These are phyloP conservation scores for Cathartes aura DNA, from an alignment of 2,113 vertebrate genomes.

Conservation along the genomic window DNA sequence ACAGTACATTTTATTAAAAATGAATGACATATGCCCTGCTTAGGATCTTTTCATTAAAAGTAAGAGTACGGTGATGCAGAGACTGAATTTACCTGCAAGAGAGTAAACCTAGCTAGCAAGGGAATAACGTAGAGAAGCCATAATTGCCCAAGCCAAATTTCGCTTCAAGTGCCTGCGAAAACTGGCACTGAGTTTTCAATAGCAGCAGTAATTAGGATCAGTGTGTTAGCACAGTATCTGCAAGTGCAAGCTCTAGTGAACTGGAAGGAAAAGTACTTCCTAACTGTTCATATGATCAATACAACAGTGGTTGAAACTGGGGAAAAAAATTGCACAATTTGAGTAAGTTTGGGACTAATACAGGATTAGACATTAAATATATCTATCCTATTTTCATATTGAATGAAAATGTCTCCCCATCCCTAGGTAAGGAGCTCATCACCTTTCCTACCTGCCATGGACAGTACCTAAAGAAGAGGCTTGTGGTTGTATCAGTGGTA, in stretches of 20 bases:
- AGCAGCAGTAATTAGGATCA: neutral
- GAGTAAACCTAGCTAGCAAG: neutral
- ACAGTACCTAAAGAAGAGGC: neutral
- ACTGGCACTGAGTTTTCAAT: neutral
- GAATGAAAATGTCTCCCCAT: neutral
- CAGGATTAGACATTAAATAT: neutral
- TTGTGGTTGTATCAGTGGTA: neutral
- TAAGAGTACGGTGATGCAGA: neutral
- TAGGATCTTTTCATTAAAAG: neutral
- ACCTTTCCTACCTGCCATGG: neutral
- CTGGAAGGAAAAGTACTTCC: neutral
- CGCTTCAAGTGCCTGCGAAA: neutral
- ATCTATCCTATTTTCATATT: neutral
- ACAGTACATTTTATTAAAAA: neutral
- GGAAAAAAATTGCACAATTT: neutral
- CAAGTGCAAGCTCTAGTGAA: neutral
- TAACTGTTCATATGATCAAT: neutral
- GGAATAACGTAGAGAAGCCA: neutral
- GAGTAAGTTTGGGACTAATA: neutral
- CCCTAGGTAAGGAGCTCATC: neutral
- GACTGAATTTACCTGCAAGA: neutral
- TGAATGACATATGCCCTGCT: neutral
- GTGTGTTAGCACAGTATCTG: neutral
- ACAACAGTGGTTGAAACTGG: neutral
- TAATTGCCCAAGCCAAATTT: neutral